Evolutionary conservation across 2,113 vertebrate genomes (phyloP), one percentile per base, ranked within the genome.

Genomic region (Casuarius casuarius): DNA sequence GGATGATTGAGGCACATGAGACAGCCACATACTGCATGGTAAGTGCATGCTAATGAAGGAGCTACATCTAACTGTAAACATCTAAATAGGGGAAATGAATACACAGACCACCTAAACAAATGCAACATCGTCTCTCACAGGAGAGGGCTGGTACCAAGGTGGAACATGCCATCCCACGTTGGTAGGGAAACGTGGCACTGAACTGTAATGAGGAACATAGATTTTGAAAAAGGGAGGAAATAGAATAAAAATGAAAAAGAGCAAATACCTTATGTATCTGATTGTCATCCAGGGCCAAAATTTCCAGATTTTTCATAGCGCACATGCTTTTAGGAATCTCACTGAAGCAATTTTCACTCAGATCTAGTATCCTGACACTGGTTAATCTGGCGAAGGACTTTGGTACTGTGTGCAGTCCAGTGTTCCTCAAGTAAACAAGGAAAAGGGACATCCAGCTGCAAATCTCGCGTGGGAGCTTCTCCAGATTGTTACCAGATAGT

Each of bases 211-310:
- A 65, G 54, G 49, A 86, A 31, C 29, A 52, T 7, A 58, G 56
- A 61, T 23, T 59, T 59, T 87, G 51, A 18, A 54, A 67, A 92
- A 72, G 12, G 26, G 17, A 62, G 9, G 9, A 58, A 66, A 56
- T 48, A 62, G 89, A 93, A 75, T 8, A 62, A 76, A 78, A 65
- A 48, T 10, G 19, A 26, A 79, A 87, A 86, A 33, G 54, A 58
- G 28, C 46, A 78, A 31, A 77, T 98, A 98, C 96, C 98, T 97
- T 76, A 46, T 42, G 25, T 74, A 98, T 89, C 71, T 90, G 93
- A 68, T 97, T 98, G 54, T 98, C 97, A 67, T 97, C 98, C 78
- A 98, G 78, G 4, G 92, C 91, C 59, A 97, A 78, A 21, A 96
- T 38, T 56, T 98, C 94, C 73, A 98, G 67, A 29, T 96, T 95